Evolutionary conservation across 2,888 invertebrate genomes (phyloP).

Genomic region (Eupithecia subumbrata): DNA sequence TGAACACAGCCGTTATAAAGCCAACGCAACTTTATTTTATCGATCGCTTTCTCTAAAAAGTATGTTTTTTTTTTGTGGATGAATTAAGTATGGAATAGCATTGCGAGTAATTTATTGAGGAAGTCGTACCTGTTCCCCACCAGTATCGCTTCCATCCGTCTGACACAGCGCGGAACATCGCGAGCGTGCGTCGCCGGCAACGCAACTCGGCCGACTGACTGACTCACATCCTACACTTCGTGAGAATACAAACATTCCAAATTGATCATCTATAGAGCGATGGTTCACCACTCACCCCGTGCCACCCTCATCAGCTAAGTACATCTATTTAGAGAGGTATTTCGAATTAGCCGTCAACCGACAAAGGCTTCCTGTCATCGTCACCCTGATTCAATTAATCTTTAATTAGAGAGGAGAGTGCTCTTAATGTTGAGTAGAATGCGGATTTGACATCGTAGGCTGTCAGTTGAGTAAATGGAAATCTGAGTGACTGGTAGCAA

Average conservation of each 20-base stretch:
- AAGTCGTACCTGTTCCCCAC: conserved; percentile 81
- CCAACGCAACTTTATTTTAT: conserved; percentile 2
- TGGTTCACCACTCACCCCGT: conserved; percentile 18
- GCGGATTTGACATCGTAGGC: conserved; percentile 74
- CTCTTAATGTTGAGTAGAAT: conserved; percentile 76
- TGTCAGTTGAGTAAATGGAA: conserved; percentile 77
- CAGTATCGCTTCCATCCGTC: conserved; percentile 80
- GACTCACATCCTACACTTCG: conserved; percentile 34
- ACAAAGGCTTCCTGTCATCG: conserved; percentile 66
- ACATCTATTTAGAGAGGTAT: conserved; percentile 28
- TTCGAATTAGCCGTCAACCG: conserved; percentile 43
- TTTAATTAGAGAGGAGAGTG: conserved; percentile 81
- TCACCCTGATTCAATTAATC: conserved; percentile 78
- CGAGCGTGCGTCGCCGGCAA: conserved; percentile 68
- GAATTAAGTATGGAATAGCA: conserved; percentile 10
- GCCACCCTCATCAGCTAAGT: conserved; percentile 17
- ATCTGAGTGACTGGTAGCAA: conserved; percentile 64
- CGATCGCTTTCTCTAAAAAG: neutral
- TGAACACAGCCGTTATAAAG: conserved; percentile 18
- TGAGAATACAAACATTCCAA: conserved; percentile 50
- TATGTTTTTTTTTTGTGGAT: neutral
- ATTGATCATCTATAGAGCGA: conserved; percentile 22
- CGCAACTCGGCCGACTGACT: conserved; percentile 74
- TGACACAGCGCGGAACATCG: conserved; percentile 77
- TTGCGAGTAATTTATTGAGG: conserved; percentile 59